Evolutionary conservation across 2,797 vertebrate species (phyloP), one percentile per base, ranked within the genome.

Genomic region (Euthynnus affinis): DNA sequence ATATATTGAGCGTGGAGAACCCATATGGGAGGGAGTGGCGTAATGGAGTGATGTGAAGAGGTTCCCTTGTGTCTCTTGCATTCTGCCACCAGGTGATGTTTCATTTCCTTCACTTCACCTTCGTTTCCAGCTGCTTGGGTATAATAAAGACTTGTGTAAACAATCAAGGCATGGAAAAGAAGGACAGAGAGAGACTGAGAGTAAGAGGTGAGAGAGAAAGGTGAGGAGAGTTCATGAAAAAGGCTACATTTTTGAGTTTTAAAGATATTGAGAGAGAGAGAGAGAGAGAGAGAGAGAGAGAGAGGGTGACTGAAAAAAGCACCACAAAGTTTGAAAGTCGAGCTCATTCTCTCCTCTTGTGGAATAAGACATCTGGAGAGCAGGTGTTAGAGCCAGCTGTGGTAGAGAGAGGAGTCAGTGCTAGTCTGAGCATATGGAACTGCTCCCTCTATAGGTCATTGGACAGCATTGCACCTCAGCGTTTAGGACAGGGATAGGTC

Each of bases 381-480:
- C 95, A 96, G 93, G 94, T 95, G 95, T 93, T 91, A 60, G 53
- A 84, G 74, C 83, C 93, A 91, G 91, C 91, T 92, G 92, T 77
- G 65, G 80, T 25, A 29, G 8, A 58, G 20, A 55, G 59, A 40
- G 2, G 13, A 59, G 53, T 17, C 0, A 1, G 29, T 27, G 64
- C 13, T 29, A 60, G 81, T 29, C 27, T 29, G 27, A 89, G 62
- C 34, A 67, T 80, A 90, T 92, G 65, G 68, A 84, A 88, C 75
- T 91, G 78, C 91, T 74, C 93, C 87, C 94, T 93, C 94, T 92
- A 85, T 84, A 93, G 94, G 90, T 40, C 75, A 52, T 0, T 12
- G 3, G 0, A 0, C 1, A 22, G 42, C 61, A 86, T 61, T 89
- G 82, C 91, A 86, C 5, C 3, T 51, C 14, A 13, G 34, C 27